Evolutionary conservation across 2,113 vertebrate genomes (phyloP), one percentile per base, ranked within the genome.

Genomic region (Datnioides undecimradiatus): DNA sequence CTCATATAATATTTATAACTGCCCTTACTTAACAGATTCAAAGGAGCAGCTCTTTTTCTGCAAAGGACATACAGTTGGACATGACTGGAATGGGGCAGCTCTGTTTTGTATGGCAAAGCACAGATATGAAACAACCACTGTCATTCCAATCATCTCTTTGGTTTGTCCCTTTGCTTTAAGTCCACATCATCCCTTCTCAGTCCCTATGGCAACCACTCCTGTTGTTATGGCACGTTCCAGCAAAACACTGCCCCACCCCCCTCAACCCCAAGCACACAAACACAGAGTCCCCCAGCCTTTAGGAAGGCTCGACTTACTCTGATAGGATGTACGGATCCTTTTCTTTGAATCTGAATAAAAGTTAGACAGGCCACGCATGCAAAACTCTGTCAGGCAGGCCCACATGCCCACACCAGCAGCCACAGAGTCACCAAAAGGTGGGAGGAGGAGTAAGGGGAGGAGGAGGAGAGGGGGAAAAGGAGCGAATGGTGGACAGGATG

Each of bases 261-360:
- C 14, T 55, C 64, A 65, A 83, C 48, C 36, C 54, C 58, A 33
- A 33, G 13, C 73, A 88, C 80, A 79, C 68, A 76, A 38, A 78
- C 72, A 84, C 79, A 69, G 27, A 70, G 33, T 58, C 43, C 73
- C 82, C 88, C 78, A 76, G 70, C 76, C 84, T 90, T 83, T 46
- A 76, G 79, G 68, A 85, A 90, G 88, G 85, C 90, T 79, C 87
- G 91, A 99, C 98, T 99, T 99, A 99, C 98, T 99, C 97, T 98
- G 97, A 94, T 98, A 98, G 85, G 98, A 99, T 93, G 97, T 98
- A 97, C 97, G 98, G 95, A 98, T 98, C 97, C 97, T 96, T 98
- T 99, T 99, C 98, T 98, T 99, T 97, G 98, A 98, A 97, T 99
- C 97, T 91, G 98, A 98, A 95, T 98, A 98, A 97, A 99, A 97